These are phyloP conservation scores for Epirrhoe tristata DNA, from an alignment of 2,888 invertebrate species.

Conservation along the genomic window DNA sequence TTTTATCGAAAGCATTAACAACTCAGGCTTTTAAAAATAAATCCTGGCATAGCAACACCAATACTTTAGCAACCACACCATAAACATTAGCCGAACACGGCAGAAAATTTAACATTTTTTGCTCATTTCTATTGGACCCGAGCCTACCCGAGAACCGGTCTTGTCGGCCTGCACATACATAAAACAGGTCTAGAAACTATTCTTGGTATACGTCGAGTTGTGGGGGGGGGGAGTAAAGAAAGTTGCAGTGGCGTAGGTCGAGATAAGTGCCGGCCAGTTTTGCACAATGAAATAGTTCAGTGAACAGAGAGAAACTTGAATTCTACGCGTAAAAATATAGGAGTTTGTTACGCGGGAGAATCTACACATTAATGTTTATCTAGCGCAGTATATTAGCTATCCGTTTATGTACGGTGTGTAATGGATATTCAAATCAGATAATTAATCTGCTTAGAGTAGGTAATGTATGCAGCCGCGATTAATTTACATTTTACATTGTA, in stretches of 20 bases:
- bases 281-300: conserved; percentile 52
- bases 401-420: background rate
- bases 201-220: conserved; percentile 41
- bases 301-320: conserved; percentile 41
- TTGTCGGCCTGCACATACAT: conserved; percentile 42
- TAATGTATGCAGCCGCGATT: conserved; percentile 4
- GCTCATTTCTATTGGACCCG: conserved; percentile 34
- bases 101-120: conserved; percentile 42
- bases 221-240: conserved; percentile 63
- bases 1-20: background rate
- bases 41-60: conserved; percentile 26
- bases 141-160: conserved; percentile 58
- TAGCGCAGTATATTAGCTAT: conserved; percentile 2
- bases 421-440: conserved; percentile 10
- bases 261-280: conserved; percentile 54
- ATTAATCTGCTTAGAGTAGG: conserved; percentile 2
- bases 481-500: conserved; percentile 10
- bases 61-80: conserved; percentile 46
- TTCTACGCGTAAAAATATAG: conserved; percentile 42
- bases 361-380: conserved; percentile 3
- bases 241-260: conserved; percentile 77
- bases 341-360: conserved; percentile 6
- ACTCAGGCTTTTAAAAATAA: background rate
- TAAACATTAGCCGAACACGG: conserved; percentile 45
- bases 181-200: conserved; percentile 58